A percentile compares a stretch with the other conserved stretches of the same genome.
Evolutionary conservation across 2,113 vertebrate species (phyloP).

Genomic region (Lontra canadensis): DNA sequence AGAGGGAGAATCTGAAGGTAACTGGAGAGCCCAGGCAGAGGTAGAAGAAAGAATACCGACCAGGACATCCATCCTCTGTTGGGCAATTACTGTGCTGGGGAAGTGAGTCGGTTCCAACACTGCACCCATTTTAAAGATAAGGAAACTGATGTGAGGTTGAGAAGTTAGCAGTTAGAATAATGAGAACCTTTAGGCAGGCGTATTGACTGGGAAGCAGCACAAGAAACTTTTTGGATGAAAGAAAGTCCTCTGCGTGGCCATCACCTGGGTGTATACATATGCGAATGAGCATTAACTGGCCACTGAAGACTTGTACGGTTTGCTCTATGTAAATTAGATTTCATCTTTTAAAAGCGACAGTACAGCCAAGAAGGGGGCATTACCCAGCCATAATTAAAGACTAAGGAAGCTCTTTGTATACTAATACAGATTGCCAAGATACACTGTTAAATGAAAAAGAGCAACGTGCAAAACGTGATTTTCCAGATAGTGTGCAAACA

Average conservation of each 20-base stretch:
- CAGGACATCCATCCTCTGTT: background rate
- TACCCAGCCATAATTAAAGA: background rate
- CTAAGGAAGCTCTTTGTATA: background rate
- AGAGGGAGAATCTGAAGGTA: background rate
- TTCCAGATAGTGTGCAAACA: background rate
- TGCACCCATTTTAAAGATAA: background rate
- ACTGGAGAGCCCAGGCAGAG: background rate
- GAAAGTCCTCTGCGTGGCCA: background rate
- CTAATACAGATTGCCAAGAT: background rate
- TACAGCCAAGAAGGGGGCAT: background rate
- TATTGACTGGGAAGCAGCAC: background rate
- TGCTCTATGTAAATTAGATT: background rate
- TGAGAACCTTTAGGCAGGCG: background rate
- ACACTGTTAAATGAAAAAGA: background rate
- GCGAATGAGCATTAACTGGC: background rate
- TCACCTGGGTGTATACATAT: accelerated
- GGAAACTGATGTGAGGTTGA: background rate
- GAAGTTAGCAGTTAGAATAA: background rate
- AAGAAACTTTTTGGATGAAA: background rate
- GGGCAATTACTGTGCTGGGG: background rate
- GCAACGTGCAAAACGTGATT: background rate
- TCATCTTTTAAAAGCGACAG: background rate
- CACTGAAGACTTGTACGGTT: background rate
- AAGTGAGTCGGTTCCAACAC: background rate
- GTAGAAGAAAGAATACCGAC: background rate